Conservation (phyloP, 2,888 invertebrate species). For the Nasonia oneida region DNA sequence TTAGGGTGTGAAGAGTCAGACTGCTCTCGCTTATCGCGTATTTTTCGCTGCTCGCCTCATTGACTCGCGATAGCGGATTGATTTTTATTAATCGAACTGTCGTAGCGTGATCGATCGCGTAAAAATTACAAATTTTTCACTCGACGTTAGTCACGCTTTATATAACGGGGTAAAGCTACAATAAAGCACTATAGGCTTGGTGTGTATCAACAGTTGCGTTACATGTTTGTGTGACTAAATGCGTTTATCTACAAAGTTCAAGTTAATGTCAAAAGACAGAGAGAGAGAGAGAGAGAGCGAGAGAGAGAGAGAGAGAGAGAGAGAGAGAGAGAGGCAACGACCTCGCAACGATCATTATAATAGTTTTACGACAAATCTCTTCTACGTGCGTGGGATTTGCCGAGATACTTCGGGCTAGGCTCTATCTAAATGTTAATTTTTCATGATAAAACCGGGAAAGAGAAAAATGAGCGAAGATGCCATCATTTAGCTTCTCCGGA, state of each 20-base stretch:
- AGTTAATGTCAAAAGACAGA: background rate
- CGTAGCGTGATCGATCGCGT: background rate
- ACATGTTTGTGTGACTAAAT: constrained; percentile 6
- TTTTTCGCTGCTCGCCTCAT: background rate
- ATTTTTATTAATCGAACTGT: background rate
- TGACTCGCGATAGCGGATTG: background rate
- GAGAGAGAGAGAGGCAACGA: background rate
- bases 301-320: too few species aligned
- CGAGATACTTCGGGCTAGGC: background rate
- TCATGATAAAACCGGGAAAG: background rate
- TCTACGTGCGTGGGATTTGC: constrained; percentile 1
- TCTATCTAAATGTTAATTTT: background rate
- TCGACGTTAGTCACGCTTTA: background rate
- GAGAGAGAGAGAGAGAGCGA: too few species aligned
- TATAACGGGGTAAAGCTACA: background rate
- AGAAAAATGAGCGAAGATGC: background rate
- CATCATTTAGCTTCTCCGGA: background rate
- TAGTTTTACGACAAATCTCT: background rate
- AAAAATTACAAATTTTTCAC: background rate
- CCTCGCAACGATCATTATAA: background rate
- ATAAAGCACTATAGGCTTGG: background rate
- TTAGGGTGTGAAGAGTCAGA: background rate
- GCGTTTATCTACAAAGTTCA: background rate
- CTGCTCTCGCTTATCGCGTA: background rate
- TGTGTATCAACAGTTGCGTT: background rate